These are phyloP conservation scores for Sphaerophoria rueppellii DNA, from an alignment of 2,888 invertebrate genomes.

Conservation along the genomic window DNA sequence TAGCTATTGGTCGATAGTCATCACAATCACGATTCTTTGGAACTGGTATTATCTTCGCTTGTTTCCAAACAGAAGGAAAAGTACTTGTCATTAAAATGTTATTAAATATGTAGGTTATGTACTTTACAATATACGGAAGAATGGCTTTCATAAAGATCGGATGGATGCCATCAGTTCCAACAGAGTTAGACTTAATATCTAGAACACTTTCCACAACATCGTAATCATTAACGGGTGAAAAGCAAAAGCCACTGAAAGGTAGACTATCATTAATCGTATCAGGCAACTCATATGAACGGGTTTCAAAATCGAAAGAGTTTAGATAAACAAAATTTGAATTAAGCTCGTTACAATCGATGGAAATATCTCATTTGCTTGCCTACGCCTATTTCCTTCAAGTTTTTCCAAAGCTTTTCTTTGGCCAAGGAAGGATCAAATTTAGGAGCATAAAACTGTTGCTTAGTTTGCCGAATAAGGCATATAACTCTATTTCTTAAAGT, in stretches of 20 bases:
- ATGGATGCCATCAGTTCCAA: not conserved
- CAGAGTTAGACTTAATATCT: not conserved
- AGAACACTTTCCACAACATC: slow-evolving; percentile 3
- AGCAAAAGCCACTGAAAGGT: no score
- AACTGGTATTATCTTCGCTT: not conserved
- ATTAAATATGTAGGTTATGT: not conserved
- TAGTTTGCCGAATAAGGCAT: not conserved
- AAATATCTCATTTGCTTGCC: not conserved
- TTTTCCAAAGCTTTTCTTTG: not conserved
- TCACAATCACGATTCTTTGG: no score
- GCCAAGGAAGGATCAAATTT: not conserved
- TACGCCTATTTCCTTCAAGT: slow-evolving; percentile 1
- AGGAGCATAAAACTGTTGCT: not conserved
- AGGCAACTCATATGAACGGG: no score
- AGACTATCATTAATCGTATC: no score
- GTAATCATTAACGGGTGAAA: not conserved
- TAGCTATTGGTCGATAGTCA: not conserved
- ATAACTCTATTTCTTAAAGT: not conserved
- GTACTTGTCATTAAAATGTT: no score
- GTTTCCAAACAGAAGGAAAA: not conserved
- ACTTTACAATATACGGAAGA: not conserved
- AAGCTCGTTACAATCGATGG: not conserved
- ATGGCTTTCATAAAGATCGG: not conserved
- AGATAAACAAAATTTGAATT: no score
- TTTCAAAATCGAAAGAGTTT: no score